These are phyloP conservation scores for Pseudolycoriella hygida DNA, from an alignment of 2,888 invertebrate genomes.

Conservation along the genomic window DNA sequence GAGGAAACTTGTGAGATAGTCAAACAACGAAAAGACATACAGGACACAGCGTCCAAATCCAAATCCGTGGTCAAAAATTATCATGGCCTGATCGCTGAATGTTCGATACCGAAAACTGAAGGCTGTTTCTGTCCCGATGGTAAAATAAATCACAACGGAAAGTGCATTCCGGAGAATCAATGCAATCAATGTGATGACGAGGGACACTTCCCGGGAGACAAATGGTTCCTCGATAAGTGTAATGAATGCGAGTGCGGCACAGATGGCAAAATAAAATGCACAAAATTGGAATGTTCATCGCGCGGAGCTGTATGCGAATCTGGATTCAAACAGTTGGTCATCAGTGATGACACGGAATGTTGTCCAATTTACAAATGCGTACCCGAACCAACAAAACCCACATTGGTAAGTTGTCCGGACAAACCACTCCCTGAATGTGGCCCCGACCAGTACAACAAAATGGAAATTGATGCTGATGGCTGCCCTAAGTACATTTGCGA, in stretches of 20 bases:
- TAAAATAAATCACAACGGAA: conserved; percentile 48
- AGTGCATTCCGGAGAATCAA: conserved; percentile 47
- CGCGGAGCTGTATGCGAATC: conserved; percentile 39
- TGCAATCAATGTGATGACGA: conserved; percentile 60
- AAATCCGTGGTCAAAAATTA: not conserved
- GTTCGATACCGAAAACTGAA: conserved; percentile 37
- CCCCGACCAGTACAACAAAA: conserved; percentile 49
- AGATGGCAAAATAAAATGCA: conserved; percentile 39
- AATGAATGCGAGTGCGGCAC: conserved; percentile 48
- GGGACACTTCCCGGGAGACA: conserved; percentile 43
- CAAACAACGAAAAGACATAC: conserved; percentile 10
- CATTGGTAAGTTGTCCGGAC: conserved; percentile 36
- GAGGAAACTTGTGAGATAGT: conserved; percentile 24
- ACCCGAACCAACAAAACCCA: not conserved
- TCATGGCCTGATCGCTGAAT: conserved; percentile 20
- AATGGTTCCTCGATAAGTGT: conserved; percentile 50
- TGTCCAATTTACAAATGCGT: conserved; percentile 38
- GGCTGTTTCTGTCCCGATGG: conserved; percentile 75
- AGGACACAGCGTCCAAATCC: no score
- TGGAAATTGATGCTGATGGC: conserved; percentile 41
- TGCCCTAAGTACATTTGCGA: conserved; percentile 62
- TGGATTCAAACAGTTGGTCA: conserved; percentile 35
- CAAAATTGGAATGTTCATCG: conserved; percentile 38
- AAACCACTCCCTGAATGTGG: conserved; percentile 52
- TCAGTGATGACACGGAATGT: conserved; percentile 40